Base-by-base conservation (phyloP, 2,113 vertebrate species). In the Takifugu flavidus region DNA sequence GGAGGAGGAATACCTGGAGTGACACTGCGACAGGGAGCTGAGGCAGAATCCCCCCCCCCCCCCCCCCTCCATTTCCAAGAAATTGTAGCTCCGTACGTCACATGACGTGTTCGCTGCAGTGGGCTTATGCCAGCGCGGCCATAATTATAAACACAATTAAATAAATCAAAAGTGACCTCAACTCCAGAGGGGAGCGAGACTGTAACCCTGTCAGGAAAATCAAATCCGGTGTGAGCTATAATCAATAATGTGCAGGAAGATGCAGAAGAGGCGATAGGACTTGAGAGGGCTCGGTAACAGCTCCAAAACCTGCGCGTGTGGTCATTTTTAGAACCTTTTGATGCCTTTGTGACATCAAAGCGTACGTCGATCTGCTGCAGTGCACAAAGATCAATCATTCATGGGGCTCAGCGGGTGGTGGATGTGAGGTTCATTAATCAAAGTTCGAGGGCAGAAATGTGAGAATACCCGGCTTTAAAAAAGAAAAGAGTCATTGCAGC, bases 21-120 rank as follows among this genome's bases (percentile, higher is more conserved):
- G 84, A 88, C 82, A 83, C 86, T 86, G 86, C 83, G 80, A 86
- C 80, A 83, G 80, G 73, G 80, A 79, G 79, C 73, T 65, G 80
- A 79, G 70, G 72, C 82, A 72, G 74, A 77, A 62, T 43, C 64
- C 72, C 54, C 50, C 57, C 27, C 47, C 4, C 15, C 72, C 79
- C 56, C 8, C 45, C 45, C 15, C 45, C 45, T 47, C 45, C 45
- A n/a, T n/a, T n/a, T 74, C 79, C 56, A 75, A 80, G 82, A 85
- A 81, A 79, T 14, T 64, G 64, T 56, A 59, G 79, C 77, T 78
- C 74, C 62, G 39, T 47, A 74, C 73, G 75, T 76, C 71, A 80
- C 82, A 82, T 72, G 74, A 79, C 79, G 82, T 71, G 67, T 67
- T 74, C 79, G 75, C 79, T 81, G 82, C 78, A 80, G 78, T 76